Evolutionary conservation across 2,888 invertebrate genomes (phyloP), one percentile per base, ranked within the genome.

Genomic region (Chalcosyrphus nemorum): DNA sequence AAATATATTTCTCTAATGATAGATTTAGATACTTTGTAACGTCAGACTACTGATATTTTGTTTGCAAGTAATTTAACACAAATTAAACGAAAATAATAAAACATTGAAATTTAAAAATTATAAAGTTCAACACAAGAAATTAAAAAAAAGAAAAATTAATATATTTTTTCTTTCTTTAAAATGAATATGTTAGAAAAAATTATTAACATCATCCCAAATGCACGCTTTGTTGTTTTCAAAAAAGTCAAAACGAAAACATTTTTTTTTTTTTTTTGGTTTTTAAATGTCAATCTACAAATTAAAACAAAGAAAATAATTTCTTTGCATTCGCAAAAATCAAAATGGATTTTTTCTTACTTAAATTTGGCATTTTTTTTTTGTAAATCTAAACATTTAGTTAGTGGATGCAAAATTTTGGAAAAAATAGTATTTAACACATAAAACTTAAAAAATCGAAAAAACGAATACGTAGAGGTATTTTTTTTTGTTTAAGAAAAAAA

Each of bases 301-400:
- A 77, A 77, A 72, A 54, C 52, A 38, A 41, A 19, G 68, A 72
- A 47, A 59, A 38, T 35, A 19, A 41, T 27, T 35, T 75, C 56
- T 59, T 71, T 80, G 75, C 85, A 85, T 85, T 85, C 75, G 71
- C 81, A 81, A 76, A 85, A 80, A 66, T 47, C 61, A 85, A 85
- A 52, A 81, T 29, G n/a, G 15, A 38, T 19, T 50, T 35, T 9
- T 17, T 59, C 21, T 29, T 47, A 86, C 45, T 74, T 50, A 80
- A 86, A 86, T 81, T 75, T 81, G 80, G 86, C 75, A 63, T 68
- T 71, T 78, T 56, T 70, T 35, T 59, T 61, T 38, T 66, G 19
- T 76, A 80, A 76, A 57, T 82, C 80, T 80, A 86, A 82, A 86
- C 82, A 85, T 71, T 85, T 81, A 85, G 61, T 78, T 68, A 82